Conservation (phyloP, 1,140 invertebrate species). For the Cotesia chilonis region DNA sequence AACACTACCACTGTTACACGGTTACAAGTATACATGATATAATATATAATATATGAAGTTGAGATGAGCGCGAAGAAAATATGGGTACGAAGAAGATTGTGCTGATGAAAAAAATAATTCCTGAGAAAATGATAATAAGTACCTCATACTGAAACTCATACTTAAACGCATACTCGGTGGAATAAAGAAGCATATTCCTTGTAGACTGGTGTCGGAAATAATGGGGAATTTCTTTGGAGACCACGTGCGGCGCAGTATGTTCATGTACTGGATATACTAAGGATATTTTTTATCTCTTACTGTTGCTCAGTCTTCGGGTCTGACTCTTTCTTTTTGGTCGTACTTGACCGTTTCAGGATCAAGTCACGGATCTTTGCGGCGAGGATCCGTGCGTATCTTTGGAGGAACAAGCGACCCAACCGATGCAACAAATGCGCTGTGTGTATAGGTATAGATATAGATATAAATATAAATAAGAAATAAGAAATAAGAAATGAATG, state of each 20-base stretch:
- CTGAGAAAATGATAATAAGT: slow-evolving; percentile 15
- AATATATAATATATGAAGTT: background rate
- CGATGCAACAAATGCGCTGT: no score
- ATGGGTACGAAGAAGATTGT: background rate
- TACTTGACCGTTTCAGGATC: slow-evolving; percentile 9
- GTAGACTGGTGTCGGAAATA: slow-evolving; percentile 26
- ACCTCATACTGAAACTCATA: background rate
- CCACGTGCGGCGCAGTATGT: slow-evolving; percentile 26
- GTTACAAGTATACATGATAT: slow-evolving; percentile 4
- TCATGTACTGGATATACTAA: slow-evolving; percentile 17
- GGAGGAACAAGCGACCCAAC: background rate
- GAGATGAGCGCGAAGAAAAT: no score
- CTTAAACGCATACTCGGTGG: background rate
- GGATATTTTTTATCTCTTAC: background rate
- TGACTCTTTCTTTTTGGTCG: background rate
- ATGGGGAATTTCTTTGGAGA: slow-evolving; percentile 29
- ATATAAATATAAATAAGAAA: background rate
- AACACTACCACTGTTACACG: no score
- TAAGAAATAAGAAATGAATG: slow-evolving; percentile 1
- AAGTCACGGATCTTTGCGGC: slow-evolving; percentile 30
- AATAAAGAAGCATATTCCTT: slow-evolving; percentile 20
- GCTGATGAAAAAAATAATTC: slow-evolving; percentile 10
- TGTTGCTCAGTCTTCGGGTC: background rate
- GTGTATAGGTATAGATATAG: background rate
- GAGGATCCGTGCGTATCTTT: slow-evolving; percentile 29